Evolutionary conservation across 2,113 vertebrate species (phyloP).

Genomic region (Spea bombifrons): DNA sequence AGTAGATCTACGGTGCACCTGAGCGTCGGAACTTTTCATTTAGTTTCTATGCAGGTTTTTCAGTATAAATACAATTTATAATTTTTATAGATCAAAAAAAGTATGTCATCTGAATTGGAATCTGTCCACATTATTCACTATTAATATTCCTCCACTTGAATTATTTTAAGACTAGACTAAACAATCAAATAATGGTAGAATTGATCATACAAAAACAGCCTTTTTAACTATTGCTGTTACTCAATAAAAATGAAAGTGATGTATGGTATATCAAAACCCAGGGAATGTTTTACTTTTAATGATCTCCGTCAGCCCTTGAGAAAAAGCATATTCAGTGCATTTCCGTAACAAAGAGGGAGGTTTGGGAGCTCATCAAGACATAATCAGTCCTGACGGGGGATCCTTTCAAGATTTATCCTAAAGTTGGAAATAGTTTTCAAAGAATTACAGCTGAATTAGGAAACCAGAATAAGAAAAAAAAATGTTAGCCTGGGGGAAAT

Average conservation of each 20-base stretch:
- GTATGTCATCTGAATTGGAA: too few relatives aligned
- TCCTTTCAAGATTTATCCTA: conserved; percentile 47
- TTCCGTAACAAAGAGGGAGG: conserved; percentile 31
- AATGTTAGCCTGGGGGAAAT: conserved; percentile 37
- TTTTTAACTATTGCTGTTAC: conserved; percentile 8
- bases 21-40: too few relatives aligned
- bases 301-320: conserved; percentile 39
- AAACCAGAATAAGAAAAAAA: conserved; percentile 37
- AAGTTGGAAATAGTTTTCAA: conserved; percentile 46
- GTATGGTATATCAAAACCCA: conserved; percentile 3
- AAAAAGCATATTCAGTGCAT: conserved; percentile 44
- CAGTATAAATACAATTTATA: too few relatives aligned
- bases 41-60: too few relatives aligned
- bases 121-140: conserved; percentile 6
- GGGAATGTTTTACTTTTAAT: conserved; percentile 40
- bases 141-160: not conserved
- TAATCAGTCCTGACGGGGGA: conserved; percentile 42
- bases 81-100: too few relatives aligned
- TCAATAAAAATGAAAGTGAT: conserved; percentile 35
- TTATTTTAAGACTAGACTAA: conserved; percentile 5
- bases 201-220: too few relatives aligned
- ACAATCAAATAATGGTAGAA: not conserved
- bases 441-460: conserved; percentile 47
- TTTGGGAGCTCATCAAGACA: conserved; percentile 33
- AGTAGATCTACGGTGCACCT: too few relatives aligned